A percentile compares a stretch with the other conserved stretches of the same genome.
phyloP scores from a whole-genome alignment of 1,140 invertebrate genomes.

The Brachionus rubens region DNA sequence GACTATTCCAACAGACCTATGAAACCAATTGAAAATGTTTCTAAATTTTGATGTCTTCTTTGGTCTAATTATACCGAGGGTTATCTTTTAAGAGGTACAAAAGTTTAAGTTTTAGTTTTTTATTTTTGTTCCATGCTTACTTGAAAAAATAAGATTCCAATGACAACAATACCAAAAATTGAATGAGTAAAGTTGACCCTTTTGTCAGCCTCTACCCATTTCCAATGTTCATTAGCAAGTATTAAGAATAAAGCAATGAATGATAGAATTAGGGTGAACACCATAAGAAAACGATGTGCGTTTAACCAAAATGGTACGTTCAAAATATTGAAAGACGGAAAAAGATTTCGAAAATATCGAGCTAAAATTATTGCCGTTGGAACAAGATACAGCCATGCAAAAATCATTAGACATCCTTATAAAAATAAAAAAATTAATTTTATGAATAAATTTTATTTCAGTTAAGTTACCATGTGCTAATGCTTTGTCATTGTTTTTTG shows the following conservation, averaged over 20 bases:
- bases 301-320: conserved; percentile 14
- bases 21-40: conserved; percentile 20
- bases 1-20: neutral
- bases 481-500: neutral
- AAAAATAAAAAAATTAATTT: neutral
- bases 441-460: neutral
- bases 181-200: conserved; percentile 5
- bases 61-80: neutral
- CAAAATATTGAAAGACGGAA: neutral
- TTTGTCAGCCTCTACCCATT: conserved; percentile 31
- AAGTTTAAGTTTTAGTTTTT: neutral
- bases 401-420: conserved; percentile 35
- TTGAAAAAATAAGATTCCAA: conserved; percentile 11
- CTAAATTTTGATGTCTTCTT: neutral
- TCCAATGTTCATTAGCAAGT: neutral
- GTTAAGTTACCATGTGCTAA: conserved; percentile 28
- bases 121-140: neutral
- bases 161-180: conserved; percentile 26
- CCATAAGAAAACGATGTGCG: neutral
- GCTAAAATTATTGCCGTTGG: conserved; percentile 19
- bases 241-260: conserved; percentile 3
- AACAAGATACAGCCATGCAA: conserved; percentile 21
- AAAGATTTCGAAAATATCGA: conserved; percentile 5
- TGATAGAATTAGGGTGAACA: neutral
- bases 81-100: conserved; percentile 7